Evolutionary conservation across 2,888 invertebrate species (phyloP).

Genomic region (Pammene aurita): DNA sequence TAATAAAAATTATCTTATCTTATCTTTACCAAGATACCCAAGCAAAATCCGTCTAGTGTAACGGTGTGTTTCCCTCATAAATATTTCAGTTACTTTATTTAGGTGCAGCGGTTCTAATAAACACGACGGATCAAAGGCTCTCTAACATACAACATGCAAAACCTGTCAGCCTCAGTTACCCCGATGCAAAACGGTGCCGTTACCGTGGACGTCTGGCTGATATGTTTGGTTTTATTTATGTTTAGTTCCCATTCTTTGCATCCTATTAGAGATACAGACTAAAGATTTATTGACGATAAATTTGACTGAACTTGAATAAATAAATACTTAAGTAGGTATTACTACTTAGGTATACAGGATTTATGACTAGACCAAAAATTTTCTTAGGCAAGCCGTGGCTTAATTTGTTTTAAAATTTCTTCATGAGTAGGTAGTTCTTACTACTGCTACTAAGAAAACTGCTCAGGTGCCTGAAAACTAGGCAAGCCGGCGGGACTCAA

Average conservation of each 20-base stretch:
- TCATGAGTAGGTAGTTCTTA: no score
- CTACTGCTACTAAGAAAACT: no score
- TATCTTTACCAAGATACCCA: no score
- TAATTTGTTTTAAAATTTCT: no score
- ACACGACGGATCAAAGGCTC: conserved; percentile 27
- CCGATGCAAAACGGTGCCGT: conserved; percentile 27
- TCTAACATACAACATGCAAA: conserved; percentile 20
- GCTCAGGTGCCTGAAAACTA: no score
- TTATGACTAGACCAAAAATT: no score
- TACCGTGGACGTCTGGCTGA: neutral
- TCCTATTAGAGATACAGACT: neutral
- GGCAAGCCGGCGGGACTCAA: no score
- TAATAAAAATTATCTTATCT: no score
- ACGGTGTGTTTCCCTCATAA: neutral
- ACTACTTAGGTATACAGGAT: neutral
- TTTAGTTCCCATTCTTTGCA: conserved; percentile 2
- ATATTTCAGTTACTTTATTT: conserved; percentile 8
- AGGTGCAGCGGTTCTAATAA: conserved; percentile 4
- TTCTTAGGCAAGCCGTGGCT: no score
- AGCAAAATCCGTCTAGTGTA: neutral
- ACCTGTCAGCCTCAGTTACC: conserved; percentile 24
- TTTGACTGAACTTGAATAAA: neutral
- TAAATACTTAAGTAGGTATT: neutral
- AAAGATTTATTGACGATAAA: neutral
- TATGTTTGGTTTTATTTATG: conserved; percentile 2